Base-by-base conservation (phyloP, 2,888 invertebrate genomes). In the Mellilla xanthometata region DNA sequence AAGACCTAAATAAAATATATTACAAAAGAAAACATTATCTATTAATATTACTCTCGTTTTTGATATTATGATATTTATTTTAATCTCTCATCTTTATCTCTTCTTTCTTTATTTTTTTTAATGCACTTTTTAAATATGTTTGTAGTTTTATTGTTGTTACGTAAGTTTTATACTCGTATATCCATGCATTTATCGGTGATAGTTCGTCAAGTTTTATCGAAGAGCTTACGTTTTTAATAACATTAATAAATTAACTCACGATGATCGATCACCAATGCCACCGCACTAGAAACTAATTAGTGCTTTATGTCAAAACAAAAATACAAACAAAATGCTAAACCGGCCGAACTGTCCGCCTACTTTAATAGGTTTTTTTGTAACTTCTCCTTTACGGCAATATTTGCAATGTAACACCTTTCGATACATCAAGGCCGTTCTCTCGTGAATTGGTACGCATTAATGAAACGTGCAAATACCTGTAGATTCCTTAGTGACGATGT, bases 341-440 rank as follows among this genome's bases (percentile, higher is more conserved):
- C 24, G 28, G 38, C 56, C 48, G 47, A 52, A 61, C 50, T 31
- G 29, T 8, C 52, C 65, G 58, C 70, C 67, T 54, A 65, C 67
- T 52, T 60, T 53, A 51, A 56, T 57, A 39, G 24, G 36, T 38
- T 59, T 62, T n/a, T 65, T 59, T 54, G 54, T 42, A 60, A 49
- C 49, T 53, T 46, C 39, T 56, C 54, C 58, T 61, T 58, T 57
- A 65, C 65, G 62, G 46, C 29, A 60, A 58, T 66, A 62, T 66
- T 68, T 66, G 69, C 69, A 65, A 32, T 44, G 53, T 50, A 59
- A 44, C 60, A 60, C 59, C 56, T 60, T 58, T 61, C 55, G 47
- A 48, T 39, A 56, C 53, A 54, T 61, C 65, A 70, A 72, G 71
- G 67, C 39, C 58, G 40, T 22, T 26, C 40, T 29, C 36, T 49